phyloP scores from a whole-genome alignment of 2,113 vertebrate species.

The Bos indicus region DNA sequence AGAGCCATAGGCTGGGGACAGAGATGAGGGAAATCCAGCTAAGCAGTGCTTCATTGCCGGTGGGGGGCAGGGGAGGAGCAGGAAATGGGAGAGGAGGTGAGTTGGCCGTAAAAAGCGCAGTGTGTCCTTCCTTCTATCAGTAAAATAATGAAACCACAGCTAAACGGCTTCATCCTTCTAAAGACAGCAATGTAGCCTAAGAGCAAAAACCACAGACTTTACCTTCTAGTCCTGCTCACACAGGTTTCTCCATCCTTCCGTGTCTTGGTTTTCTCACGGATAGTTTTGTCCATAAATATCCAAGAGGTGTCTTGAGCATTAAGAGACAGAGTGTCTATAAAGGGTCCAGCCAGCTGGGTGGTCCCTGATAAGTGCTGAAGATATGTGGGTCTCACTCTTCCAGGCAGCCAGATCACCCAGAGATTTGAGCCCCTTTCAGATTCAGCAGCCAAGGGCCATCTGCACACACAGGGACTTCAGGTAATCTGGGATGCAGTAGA shows the following conservation, averaged over 20 bases:
- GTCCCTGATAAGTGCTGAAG: not conserved
- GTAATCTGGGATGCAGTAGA: not conserved
- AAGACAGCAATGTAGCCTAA: not conserved
- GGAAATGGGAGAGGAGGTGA: not conserved
- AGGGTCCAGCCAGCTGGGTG: not conserved
- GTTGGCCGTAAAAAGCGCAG: not conserved
- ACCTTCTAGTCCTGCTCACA: not conserved
- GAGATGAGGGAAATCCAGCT: not conserved
- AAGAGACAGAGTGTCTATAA: not conserved
- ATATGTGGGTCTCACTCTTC: not conserved
- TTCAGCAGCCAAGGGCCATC: not conserved
- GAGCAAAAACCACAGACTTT: not conserved
- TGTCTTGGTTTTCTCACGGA: not conserved
- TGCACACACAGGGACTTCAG: not conserved
- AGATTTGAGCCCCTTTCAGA: not conserved
- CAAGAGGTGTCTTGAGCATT: not conserved
- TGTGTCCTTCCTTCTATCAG: not conserved
- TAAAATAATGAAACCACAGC: not conserved
- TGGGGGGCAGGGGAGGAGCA: accelerated
- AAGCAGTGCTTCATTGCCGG: not conserved
- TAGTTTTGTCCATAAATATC: not conserved
- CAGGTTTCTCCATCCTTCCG: not conserved
- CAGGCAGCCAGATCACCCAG: not conserved
- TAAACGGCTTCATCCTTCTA: not conserved
- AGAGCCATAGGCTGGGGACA: not conserved